Percentiles rank a stretch among this genome's conserved stretches.
These are phyloP conservation scores for Drosophila rufa DNA, from an alignment of 1,140 invertebrate species.

Conservation along the genomic window DNA sequence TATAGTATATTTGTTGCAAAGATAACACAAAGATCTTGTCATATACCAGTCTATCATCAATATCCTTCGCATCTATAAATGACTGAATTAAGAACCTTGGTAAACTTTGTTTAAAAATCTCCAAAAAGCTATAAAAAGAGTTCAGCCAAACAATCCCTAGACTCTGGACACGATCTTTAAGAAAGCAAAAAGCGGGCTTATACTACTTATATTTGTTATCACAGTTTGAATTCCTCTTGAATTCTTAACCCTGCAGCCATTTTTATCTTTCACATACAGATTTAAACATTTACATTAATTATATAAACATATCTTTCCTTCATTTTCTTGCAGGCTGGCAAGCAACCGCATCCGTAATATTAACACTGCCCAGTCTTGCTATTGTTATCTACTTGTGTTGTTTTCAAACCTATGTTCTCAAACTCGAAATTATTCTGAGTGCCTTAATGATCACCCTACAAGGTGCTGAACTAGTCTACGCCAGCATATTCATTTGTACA, in stretches of 20 bases:
- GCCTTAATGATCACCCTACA: slow-evolving; percentile 93
- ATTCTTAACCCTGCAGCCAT: background rate
- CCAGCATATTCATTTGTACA: slow-evolving; percentile 90
- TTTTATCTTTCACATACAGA: background rate
- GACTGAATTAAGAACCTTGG: too few species aligned
- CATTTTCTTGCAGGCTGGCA: slow-evolving; percentile 87
- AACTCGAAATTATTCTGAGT: slow-evolving; percentile 94
- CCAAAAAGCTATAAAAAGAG: too few species aligned
- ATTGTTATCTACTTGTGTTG: slow-evolving; percentile 93
- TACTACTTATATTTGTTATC: background rate
- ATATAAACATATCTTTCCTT: background rate
- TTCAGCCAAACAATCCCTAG: too few species aligned
- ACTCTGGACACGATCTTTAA: too few species aligned
- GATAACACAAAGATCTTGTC: too few species aligned
- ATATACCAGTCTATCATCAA: too few species aligned
- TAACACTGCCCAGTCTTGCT: slow-evolving; percentile 92
- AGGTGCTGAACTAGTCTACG: slow-evolving; percentile 91
- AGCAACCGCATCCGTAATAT: slow-evolving; percentile 91
- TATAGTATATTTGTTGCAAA: too few species aligned
- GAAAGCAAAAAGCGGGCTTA: too few species aligned
- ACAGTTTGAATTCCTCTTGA: background rate
- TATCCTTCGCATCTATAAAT: too few species aligned
- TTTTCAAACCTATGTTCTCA: slow-evolving; percentile 93
- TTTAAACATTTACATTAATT: too few species aligned
- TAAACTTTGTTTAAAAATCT: too few species aligned